phyloP scores from a whole-genome alignment of 2,797 vertebrate genomes.

The Ammospiza maritima region DNA sequence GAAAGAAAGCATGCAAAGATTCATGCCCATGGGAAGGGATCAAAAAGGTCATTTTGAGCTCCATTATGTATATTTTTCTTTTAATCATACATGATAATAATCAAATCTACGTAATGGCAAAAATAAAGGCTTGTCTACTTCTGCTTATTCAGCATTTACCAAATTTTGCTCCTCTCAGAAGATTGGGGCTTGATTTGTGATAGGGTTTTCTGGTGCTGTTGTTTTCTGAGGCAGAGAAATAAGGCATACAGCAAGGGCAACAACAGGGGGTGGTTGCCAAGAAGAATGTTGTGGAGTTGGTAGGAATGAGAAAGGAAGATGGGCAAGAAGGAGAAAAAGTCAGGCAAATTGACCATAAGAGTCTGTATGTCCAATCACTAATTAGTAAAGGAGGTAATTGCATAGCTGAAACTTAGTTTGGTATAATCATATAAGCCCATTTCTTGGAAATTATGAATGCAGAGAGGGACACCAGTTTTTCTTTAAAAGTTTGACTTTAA shows the following conservation, averaged over 20 bases:
- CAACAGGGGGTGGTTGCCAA: not conserved
- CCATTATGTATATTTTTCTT: not conserved
- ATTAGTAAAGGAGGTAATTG: not conserved
- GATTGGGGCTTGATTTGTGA: not conserved
- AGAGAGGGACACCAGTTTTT: not conserved
- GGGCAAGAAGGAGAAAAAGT: not conserved
- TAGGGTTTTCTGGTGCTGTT: not conserved
- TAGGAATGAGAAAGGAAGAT: not conserved
- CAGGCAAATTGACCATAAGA: not conserved
- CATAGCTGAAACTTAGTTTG: not conserved
- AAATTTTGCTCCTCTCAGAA: not conserved
- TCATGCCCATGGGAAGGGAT: not conserved
- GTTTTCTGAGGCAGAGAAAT: not conserved
- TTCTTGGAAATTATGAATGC: not conserved
- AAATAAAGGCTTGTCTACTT: not conserved
- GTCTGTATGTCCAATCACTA: not conserved
- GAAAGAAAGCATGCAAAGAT: not conserved
- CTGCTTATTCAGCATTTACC: not conserved
- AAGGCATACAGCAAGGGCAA: not conserved
- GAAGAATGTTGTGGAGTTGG: not conserved
- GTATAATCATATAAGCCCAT: not conserved
- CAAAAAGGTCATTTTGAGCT: not conserved
- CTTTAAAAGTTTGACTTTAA: not conserved
- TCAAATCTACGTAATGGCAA: not conserved
- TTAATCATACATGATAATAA: not conserved